Percentiles rank a stretch among this genome's conserved stretches.
These are phyloP conservation scores for Macrosiphum euphorbiae DNA, from an alignment of 2,888 invertebrate genomes.

Conservation along the genomic window DNA sequence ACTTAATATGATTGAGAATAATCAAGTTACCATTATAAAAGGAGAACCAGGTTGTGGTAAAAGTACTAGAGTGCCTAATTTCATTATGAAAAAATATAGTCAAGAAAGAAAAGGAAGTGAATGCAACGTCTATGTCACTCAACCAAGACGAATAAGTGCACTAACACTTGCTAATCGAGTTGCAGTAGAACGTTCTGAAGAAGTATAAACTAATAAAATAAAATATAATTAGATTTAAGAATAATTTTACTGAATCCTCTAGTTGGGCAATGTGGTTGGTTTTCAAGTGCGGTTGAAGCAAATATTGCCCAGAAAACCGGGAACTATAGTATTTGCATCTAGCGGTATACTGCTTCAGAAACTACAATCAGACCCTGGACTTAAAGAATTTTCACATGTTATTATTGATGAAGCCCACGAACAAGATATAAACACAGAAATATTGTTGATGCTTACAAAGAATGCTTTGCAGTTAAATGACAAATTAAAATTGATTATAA, in stretches of 20 bases:
- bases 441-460: slow-evolving; percentile 73
- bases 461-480: slow-evolving; percentile 74
- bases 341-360: slow-evolving; percentile 76
- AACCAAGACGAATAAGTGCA: slow-evolving; percentile 80
- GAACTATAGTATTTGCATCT: slow-evolving; percentile 79
- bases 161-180: slow-evolving; percentile 78
- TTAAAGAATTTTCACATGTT: slow-evolving; percentile 77
- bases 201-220: slow-evolving; percentile 70
- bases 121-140: slow-evolving; percentile 76
- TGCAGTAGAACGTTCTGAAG: slow-evolving; percentile 76
- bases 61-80: slow-evolving; percentile 80
- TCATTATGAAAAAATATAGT: slow-evolving; percentile 74
- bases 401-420: slow-evolving; percentile 84
- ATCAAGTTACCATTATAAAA: slow-evolving; percentile 75
- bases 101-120: slow-evolving; percentile 70
- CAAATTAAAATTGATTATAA: slow-evolving; percentile 76
- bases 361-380: slow-evolving; percentile 71
- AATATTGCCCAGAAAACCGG: slow-evolving; percentile 73
- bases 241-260: slow-evolving; percentile 25
- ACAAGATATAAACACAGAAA: slow-evolving; percentile 78
- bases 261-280: slow-evolving; percentile 78
- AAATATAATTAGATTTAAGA: not conserved
- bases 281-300: slow-evolving; percentile 77
- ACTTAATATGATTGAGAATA: slow-evolving; percentile 72
- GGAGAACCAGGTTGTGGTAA: slow-evolving; percentile 84